Conservation (phyloP, 2,797 vertebrate species). For the Acropternis orthonyx region DNA sequence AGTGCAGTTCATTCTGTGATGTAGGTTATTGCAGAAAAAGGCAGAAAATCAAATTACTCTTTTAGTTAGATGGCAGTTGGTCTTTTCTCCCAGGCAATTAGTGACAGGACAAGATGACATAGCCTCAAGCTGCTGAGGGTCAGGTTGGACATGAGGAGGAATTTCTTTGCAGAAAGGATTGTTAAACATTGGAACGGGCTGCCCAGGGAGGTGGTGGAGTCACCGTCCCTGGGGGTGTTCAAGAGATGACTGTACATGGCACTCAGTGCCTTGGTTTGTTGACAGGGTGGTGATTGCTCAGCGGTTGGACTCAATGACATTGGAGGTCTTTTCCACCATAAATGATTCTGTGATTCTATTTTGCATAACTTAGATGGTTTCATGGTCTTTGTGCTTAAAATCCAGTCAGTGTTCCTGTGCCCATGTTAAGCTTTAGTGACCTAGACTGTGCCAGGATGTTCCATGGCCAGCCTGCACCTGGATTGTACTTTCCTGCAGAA, state of each 20-base stretch:
- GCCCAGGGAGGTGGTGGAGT: neutral
- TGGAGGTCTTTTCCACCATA: neutral
- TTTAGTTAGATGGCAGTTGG: neutral
- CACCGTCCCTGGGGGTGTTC: neutral
- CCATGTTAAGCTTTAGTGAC: neutral
- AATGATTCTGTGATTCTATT: neutral
- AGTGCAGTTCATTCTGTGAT: neutral
- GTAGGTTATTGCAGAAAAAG: neutral
- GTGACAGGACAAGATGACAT: fast-evolving
- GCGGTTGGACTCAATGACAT: neutral
- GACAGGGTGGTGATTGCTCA: neutral
- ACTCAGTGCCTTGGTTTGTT: neutral
- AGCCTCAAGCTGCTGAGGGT: neutral
- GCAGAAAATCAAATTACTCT: neutral
- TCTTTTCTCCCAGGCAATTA: neutral
- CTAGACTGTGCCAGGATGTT: neutral
- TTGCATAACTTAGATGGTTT: neutral
- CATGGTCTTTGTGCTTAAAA: neutral
- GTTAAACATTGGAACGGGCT: neutral
- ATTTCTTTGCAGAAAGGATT: neutral
- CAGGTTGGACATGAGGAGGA: neutral
- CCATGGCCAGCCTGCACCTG: neutral
- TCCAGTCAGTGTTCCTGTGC: neutral
- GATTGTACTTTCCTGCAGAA: neutral
- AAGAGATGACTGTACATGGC: neutral